Evolutionary conservation across 2,888 invertebrate species (phyloP).

Genomic region (Merodon equestris): DNA sequence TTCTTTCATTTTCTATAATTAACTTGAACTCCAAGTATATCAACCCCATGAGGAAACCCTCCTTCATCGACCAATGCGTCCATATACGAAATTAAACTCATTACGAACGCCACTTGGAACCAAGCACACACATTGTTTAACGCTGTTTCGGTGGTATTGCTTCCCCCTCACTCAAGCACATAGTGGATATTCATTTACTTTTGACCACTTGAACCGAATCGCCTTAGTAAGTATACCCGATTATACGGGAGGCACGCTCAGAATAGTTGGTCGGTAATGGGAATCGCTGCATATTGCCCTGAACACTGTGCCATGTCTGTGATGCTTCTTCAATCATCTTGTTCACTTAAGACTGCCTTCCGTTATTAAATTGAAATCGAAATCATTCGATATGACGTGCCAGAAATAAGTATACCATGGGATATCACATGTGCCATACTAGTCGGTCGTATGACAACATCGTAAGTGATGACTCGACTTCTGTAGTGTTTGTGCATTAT

Average conservation of each 20-base stretch:
- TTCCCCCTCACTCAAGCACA: background rate
- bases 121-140: too few relatives aligned
- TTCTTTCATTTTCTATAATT: conserved; percentile 1
- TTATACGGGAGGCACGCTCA: conserved; percentile 13
- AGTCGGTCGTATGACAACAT: too few relatives aligned
- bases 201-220: conserved; percentile 32
- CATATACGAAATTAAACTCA: too few relatives aligned
- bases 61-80: background rate
- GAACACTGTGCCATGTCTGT: conserved; percentile 4
- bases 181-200: background rate
- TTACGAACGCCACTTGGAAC: too few relatives aligned
- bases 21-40: background rate
- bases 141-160: too few relatives aligned
- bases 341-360: conserved; percentile 23
- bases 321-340: conserved; percentile 3
- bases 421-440: conserved; percentile 4
- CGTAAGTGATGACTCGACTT: conserved; percentile 4
- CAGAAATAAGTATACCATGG: too few relatives aligned
- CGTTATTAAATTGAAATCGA: conserved; percentile 29
- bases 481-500: background rate
- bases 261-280: background rate
- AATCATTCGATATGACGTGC: conserved; percentile 20
- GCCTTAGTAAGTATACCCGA: conserved; percentile 5
- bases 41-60: background rate
- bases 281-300: conserved; percentile 18